These are phyloP conservation scores for Sprattus sprattus DNA, from an alignment of 2,113 vertebrate species.

Conservation along the genomic window DNA sequence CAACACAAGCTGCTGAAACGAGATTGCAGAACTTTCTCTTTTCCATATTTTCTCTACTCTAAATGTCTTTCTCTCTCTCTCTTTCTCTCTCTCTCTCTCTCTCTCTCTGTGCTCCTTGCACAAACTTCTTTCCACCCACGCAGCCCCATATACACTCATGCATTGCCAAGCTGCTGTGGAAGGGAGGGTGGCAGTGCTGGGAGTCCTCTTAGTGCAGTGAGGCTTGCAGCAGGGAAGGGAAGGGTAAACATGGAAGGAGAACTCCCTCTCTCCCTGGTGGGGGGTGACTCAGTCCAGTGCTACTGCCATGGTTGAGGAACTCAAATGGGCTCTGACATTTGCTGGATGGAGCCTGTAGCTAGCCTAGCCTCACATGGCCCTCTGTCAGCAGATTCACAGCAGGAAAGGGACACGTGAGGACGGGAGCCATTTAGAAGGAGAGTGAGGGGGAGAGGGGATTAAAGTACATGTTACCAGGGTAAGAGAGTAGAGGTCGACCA, in stretches of 20 bases:
- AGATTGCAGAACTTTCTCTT: background rate
- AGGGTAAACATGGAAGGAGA: background rate
- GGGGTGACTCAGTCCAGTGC: conserved; percentile 21
- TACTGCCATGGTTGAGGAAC: conserved; percentile 30
- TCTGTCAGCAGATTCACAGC: background rate
- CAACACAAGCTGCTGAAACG: background rate
- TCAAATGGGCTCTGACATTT: conserved; percentile 46
- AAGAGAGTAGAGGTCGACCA: too few species aligned
- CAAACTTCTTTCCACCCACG: conserved; percentile 33
- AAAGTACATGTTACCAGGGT: background rate
- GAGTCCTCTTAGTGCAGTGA: conserved; percentile 18
- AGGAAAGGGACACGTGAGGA: background rate
- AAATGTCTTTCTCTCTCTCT: background rate
- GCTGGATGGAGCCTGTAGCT: conserved; percentile 28
- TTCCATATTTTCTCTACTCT: background rate
- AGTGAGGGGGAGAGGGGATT: background rate
- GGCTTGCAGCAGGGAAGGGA: conserved; percentile 21
- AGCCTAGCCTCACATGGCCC: conserved; percentile 28
- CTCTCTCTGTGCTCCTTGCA: background rate
- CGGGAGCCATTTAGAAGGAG: background rate
- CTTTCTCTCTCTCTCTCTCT: background rate
- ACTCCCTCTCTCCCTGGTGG: background rate
- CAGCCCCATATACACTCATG: conserved; percentile 21
- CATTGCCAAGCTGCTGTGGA: conserved; percentile 7
- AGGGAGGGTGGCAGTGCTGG: conserved; percentile 23